These are phyloP conservation scores for Eurosta solidaginis DNA, from an alignment of 1,140 invertebrate genomes.

Conservation along the genomic window DNA sequence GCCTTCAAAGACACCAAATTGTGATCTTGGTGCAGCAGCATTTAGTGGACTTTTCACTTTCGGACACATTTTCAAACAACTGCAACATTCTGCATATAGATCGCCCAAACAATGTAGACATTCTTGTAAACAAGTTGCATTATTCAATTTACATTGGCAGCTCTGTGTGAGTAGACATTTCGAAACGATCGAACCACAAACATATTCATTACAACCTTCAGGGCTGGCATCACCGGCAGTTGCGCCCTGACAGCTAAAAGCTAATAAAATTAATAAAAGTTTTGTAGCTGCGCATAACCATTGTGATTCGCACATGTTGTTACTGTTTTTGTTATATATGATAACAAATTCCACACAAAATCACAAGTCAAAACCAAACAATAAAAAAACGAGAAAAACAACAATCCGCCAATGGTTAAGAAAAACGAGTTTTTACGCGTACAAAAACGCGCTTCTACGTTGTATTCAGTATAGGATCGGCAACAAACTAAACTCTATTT, in stretches of 20 bases:
- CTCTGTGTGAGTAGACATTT: slow-evolving; percentile 95
- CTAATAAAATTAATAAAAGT: background rate
- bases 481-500: background rate
- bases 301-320: background rate
- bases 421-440: background rate
- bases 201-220: slow-evolving; percentile 54
- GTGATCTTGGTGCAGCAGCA: slow-evolving; percentile 76
- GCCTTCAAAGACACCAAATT: slow-evolving; percentile 83
- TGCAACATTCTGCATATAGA: slow-evolving; percentile 90
- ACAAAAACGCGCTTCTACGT: background rate
- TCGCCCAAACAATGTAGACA: slow-evolving; percentile 88
- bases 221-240: slow-evolving; percentile 32
- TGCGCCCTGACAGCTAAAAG: background rate
- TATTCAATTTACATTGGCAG: slow-evolving; percentile 89
- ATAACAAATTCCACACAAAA: background rate
- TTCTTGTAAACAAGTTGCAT: slow-evolving; percentile 90
- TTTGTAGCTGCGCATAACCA: no score
- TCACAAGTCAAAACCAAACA: background rate
- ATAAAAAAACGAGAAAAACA: background rate
- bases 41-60: slow-evolving; percentile 74
- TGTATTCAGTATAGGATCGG: background rate
- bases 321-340: no score
- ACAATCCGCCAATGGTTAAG: background rate
- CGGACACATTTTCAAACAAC: slow-evolving; percentile 90
- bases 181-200: slow-evolving; percentile 79